Base-by-base conservation (phyloP, 1,140 invertebrate genomes). In the Lordiphosa clarofinis region DNA sequence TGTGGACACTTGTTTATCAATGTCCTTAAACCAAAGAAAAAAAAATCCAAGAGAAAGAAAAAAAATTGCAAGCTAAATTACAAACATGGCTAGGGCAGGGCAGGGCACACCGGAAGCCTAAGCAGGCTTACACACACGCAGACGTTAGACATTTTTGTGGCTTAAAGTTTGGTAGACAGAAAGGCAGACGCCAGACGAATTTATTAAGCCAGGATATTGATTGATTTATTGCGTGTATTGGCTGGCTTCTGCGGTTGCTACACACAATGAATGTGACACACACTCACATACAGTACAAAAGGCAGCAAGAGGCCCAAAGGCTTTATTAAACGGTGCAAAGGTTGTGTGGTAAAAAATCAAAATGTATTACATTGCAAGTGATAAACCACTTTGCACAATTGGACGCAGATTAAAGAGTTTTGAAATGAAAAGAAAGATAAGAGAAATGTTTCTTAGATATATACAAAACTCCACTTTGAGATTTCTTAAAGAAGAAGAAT, bases 201-300 rank as follows among this genome's bases (percentile, higher is more conserved):
- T 55, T 58, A 68, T 68, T 68, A 64, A 59, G 55, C 56, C 56
- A 59, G 56, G 61, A 65, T 69, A 69, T 69, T 69, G 66, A 69
- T 69, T 69, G 66, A 69, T 69, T 69, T 69, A 69, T 69, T 69
- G 66, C 66, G 62, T 69, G 61, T 56, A 65, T 50, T 21, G 49
- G 33, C 37, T 21, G 19, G 36, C 48, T 37, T 33, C 46, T 40
- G 55, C 66, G 56, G 49, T 61, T 35, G 10, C 40, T 38, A 40
- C 50, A 55, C 61, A 69, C 61, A 59, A 69, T 69, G 66, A 65
- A 69, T 69, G 56, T 69, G 56, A 65, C n/a, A 44, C 12, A 13
- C 24, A 31, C 42, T 11, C 24, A 13, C 24, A 4, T 19, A 44
- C 15, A 42, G 15, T 0, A 4, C 7, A 57, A 53, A 35, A 28